Percentiles rank a stretch among this genome's conserved stretches.
These are phyloP conservation scores for Teleopsis dalmanni DNA, from an alignment of 1,140 invertebrate species.

Conservation along the genomic window DNA sequence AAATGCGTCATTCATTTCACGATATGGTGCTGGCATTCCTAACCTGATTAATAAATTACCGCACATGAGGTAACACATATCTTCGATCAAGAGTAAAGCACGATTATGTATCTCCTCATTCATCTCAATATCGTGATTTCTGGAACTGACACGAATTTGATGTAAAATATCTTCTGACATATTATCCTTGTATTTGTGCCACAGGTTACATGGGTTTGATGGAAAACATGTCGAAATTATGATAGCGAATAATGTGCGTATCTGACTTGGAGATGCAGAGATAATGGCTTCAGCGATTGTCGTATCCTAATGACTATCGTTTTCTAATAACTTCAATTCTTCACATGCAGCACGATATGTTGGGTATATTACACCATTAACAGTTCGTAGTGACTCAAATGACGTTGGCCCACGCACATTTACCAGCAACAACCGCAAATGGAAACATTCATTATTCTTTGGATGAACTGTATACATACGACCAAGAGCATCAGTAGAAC, in stretches of 20 bases:
- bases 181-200: constrained; percentile 34
- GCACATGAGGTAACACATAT: constrained; percentile 33
- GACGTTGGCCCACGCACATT: constrained; percentile 29
- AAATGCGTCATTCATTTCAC: constrained; percentile 33
- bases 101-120: neutral
- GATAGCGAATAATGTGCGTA: constrained; percentile 41
- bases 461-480: constrained; percentile 39
- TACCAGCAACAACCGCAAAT: constrained; percentile 1
- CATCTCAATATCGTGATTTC: constrained; percentile 1
- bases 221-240: constrained; percentile 31
- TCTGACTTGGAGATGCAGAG: constrained; percentile 29
- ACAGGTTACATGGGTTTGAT: constrained; percentile 30
- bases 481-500: constrained; percentile 37
- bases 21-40: constrained; percentile 42
- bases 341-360: constrained; percentile 41
- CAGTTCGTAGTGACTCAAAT: constrained; percentile 36
- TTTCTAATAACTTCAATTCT: constrained; percentile 29
- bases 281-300: constrained; percentile 27
- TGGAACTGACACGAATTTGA: constrained; percentile 31
- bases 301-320: constrained; percentile 32
- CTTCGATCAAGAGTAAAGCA: constrained; percentile 25
- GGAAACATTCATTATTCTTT: constrained; percentile 8
- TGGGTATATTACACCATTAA: constrained; percentile 30
- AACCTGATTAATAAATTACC: constrained; percentile 33
- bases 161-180: constrained; percentile 24